Evolutionary conservation across 1,140 invertebrate species (phyloP), one percentile per base, ranked within the genome.

Genomic region (Leptonema lineaticorne): DNA sequence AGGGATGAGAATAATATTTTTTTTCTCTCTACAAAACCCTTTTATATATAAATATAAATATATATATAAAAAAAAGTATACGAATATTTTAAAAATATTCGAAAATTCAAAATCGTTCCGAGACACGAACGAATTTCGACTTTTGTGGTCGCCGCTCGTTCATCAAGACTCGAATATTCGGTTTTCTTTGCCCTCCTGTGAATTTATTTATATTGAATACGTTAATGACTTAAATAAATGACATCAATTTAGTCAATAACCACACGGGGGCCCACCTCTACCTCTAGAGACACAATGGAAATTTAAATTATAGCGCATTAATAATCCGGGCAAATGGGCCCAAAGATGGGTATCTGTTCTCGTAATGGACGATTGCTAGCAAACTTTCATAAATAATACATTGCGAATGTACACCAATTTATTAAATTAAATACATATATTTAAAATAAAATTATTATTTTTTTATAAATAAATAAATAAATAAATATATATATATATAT

Each of bases 201-300:
- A 62, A 62, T 62, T 62, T 64, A 64, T 53, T 64, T 64, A 64
- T 64, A 64, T 64, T 64, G 62, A 50, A 64, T 64, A 50, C 62
- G 62, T 64, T 64, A 64, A 64, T 41, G 62, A 64, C 62, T 28
- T 64, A 24, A 64, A 64, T 64, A 50, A 64, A 64, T 64, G 62
- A 64, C 62, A 20, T 50, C 62, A 50, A 64, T 64, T 64, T 64
- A 50, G 62, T 50, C 62, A 64, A 64, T 64, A 64, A 64, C 62
- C 62, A 50, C 45, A 2, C 33, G 11, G 18, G 62, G 5, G 62
- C 41, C 62, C n/a, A n/a, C n/a, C n/a, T n/a, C n/a, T n/a, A n/a
- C n/a, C n/a, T n/a, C n/a, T n/a, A n/a, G 8, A 29, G 46, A 64
- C 62, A 64, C 62, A 64, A 64, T 64, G 62, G 62, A 64, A 64